Percentiles rank a stretch among this genome's conserved stretches.
These are phyloP conservation scores for Nycteola revayana DNA, from an alignment of 2,888 invertebrate species.

Conservation along the genomic window DNA sequence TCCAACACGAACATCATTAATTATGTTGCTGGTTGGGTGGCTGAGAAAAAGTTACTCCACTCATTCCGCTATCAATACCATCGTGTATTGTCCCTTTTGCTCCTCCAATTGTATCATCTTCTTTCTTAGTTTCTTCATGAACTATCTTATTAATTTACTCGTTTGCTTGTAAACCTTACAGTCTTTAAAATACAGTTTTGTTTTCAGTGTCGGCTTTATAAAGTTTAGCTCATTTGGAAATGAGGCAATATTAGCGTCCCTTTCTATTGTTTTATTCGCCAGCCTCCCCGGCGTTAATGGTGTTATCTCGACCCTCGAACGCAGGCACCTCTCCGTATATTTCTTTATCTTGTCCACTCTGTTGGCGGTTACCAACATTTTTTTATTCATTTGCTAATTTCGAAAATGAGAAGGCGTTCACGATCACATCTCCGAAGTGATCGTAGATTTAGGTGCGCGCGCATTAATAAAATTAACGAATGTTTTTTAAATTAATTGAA, in stretches of 20 bases:
- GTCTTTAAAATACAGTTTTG: slow-evolving; percentile 10
- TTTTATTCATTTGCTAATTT: slow-evolving; percentile 80
- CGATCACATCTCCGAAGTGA: slow-evolving; percentile 68
- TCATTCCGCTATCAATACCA: slow-evolving; percentile 78
- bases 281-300: slow-evolving; percentile 78
- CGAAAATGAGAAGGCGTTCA: slow-evolving; percentile 76
- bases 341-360: slow-evolving; percentile 79
- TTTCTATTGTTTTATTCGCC: slow-evolving; percentile 67
- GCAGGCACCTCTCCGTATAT: slow-evolving; percentile 81
- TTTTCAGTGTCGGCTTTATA: slow-evolving; percentile 13
- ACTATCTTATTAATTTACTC: slow-evolving; percentile 12
- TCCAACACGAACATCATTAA: slow-evolving; percentile 78
- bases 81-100: slow-evolving; percentile 65
- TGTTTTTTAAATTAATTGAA: slow-evolving; percentile 79
- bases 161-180: slow-evolving; percentile 17
- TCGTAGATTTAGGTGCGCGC: slow-evolving; percentile 72
- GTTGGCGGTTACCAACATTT: slow-evolving; percentile 68
- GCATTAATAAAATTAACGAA: slow-evolving; percentile 81
- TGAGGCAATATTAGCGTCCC: slow-evolving; percentile 47
- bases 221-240: slow-evolving; percentile 27
- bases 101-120: slow-evolving; percentile 38
- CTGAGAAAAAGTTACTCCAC: slow-evolving; percentile 81
- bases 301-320: slow-evolving; percentile 78
- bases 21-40: slow-evolving; percentile 83
- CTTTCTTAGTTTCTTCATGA: slow-evolving; percentile 17